Evolutionary conservation across 2,888 invertebrate species (phyloP).

Genomic region (Cancer borealis): DNA sequence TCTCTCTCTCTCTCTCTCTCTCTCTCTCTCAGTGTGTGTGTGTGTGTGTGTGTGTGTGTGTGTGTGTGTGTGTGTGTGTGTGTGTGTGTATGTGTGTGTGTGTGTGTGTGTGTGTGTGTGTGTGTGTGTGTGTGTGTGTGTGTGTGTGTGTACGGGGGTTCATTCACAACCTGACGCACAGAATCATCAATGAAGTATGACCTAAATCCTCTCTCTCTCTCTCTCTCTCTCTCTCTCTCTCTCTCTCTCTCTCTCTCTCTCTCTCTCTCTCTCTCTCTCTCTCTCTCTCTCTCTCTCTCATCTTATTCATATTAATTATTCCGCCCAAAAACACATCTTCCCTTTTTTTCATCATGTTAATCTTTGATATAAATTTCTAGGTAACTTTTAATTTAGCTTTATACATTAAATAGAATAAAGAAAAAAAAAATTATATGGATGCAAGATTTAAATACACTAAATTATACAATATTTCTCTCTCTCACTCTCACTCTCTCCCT

Average conservation of each 20-base stretch:
- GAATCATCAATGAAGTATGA: constrained; percentile 16
- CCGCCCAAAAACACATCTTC: not conserved
- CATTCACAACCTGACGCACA: constrained; percentile 13
- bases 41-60: not conserved
- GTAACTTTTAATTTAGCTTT: not conserved
- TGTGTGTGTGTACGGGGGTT: not conserved
- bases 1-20: too few relatives aligned
- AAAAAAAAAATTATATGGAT: not conserved
- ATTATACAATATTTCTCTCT: not conserved
- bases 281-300: not conserved
- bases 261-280: not conserved
- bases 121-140: constrained; percentile 24
- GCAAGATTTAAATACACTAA: not conserved
- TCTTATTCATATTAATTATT: not conserved
- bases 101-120: constrained; percentile 20
- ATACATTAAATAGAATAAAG: not conserved
- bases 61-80: not conserved
- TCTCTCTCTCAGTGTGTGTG: not conserved
- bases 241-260: not conserved
- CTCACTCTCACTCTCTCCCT: too few relatives aligned
- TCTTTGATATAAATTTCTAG: not conserved
- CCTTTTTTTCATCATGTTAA: not conserved
- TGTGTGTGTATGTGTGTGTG: not conserved
- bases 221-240: not conserved
- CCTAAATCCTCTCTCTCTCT: constrained; percentile 8